Evolutionary conservation across 1,140 invertebrate genomes (phyloP), one percentile per base, ranked within the genome.

Genomic region (Lepidostoma basale): DNA sequence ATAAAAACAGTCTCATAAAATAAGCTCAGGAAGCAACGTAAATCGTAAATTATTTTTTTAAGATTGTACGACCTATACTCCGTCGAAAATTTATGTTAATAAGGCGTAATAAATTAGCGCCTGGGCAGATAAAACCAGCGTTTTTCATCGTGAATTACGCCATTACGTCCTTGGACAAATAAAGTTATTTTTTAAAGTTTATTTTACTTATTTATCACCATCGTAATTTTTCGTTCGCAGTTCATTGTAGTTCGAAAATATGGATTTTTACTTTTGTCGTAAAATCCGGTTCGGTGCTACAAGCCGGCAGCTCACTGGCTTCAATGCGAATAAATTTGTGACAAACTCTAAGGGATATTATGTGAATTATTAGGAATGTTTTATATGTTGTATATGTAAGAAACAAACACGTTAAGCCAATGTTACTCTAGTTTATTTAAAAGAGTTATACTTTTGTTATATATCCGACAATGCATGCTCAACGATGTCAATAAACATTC

Each of bases 201-300:
- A 54, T 54, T 56, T 56, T 22, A 56, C 22, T 56, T 56, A 36
- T 56, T 56, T 56, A 33, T 30, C 14, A 30, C 52, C 26, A 18
- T 56, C 52, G 30, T 56, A 56, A 56, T 56, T 20, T 56, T 56
- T 56, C 52, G 28, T 18, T 56, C 18, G 33, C 28, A 3, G 16
- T 36, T 30, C 30, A 56, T 56, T 56, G 52, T 36, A 33, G 28
- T 49, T 28, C 28, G 26, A 18, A 56, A 56, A 56, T 54, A 56
- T 56, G 52, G 52, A 56, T 56, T 56, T 56, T 56, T 33, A 36
- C 22, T 36, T 39, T 9, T 8, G 28, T 56, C 52, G 52, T 56
- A 56, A 56, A 56, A 30, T 56, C 36, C 52, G 52, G 52, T 56
- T 56, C 52, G 20, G 28, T 33, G 52, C 52, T 33, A 18, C 14